Evolutionary conservation across 2,113 vertebrate species (phyloP), one percentile per base, ranked within the genome.

Genomic region (Accipiter virgatus): DNA sequence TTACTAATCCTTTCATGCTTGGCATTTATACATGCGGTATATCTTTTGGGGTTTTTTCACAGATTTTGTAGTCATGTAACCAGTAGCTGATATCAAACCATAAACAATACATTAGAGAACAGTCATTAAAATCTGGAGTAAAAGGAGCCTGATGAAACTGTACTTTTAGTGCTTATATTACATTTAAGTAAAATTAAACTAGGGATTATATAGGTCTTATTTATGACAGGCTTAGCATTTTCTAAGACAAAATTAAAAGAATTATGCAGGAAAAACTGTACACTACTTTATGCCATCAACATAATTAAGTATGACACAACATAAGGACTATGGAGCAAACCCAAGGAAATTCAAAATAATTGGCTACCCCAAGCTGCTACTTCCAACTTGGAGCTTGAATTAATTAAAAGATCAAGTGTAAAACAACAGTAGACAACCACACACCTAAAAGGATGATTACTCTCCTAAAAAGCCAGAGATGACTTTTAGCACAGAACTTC

Each of bases 341-440:
- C 36, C 22, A 72, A 81, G 19, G 58, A 95, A 96, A 94, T 74
- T 47, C 43, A 86, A 80, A 96, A 85, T 80, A 85, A 82, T 61
- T 85, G 78, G 58, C 27, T 73, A 85, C 13, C 8, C 59, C 56
- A 85, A 68, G 47, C 62, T 90, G 58, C 40, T 56, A 43, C 36
- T 88, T 91, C 65, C 62, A 88, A 56, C 25, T 73, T 77, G 43
- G 27, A 77, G 45, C 34, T 32, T 52, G n/a, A 94, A 80, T 73
- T 85, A 74, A 96, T 73, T 87, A 90, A 91, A 73, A 80, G 21
- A 83, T 81, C 31, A 90, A 80, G 17, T 16, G 10, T 43, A 85
- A 94, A 81, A 68, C 32, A 94, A 55, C 34, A 79, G 48, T n/a
- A 79, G 58, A 81, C 81, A 87, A 59, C 6, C 73, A 89, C 52